Base-by-base conservation (phyloP, 2,888 invertebrate species). In the Cordilura impudica region DNA sequence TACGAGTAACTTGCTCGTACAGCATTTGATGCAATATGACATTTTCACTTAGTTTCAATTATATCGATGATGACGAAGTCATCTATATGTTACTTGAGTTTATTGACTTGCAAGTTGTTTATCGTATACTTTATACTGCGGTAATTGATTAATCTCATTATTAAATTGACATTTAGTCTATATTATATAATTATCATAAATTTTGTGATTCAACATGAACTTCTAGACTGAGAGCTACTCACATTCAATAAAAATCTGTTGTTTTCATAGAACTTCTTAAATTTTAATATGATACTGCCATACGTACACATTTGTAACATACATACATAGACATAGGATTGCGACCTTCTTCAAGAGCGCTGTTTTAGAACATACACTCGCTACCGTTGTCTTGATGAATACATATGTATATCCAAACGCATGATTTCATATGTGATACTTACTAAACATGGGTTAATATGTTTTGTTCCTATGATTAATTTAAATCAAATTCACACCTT, bases 401-500 rank as follows among this genome's bases (percentile, higher is more conserved):
- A n/a, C n/a, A n/a, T n/a, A n/a, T n/a, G n/a, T n/a, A n/a, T n/a
- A n/a, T n/a, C n/a, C n/a, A n/a, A n/a, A n/a, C n/a, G n/a, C n/a
- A n/a, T n/a, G n/a, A n/a, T n/a, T n/a, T n/a, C n/a, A n/a, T n/a
- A n/a, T n/a, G n/a, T n/a, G n/a, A n/a, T n/a, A n/a, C n/a, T n/a
- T n/a, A n/a, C n/a, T n/a, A n/a, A n/a, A n/a, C n/a, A n/a, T n/a
- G n/a, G n/a, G n/a, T n/a, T n/a, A n/a, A n/a, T n/a, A n/a, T n/a
- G n/a, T n/a, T n/a, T n/a, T n/a, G n/a, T n/a, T n/a, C n/a, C n/a
- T n/a, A n/a, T n/a, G n/a, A n/a, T 74, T 49, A 70, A 70, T 78
- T 66, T 61, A 67, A 56, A 72, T 51, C 51, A 75, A 63, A 63
- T 75, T 79, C 63, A 79, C 67, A 79, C 75, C 75, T 75, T 67